Evolutionary conservation across 2,797 vertebrate genomes (phyloP), one percentile per base, ranked within the genome.

Genomic region (Monodelphis domestica): DNA sequence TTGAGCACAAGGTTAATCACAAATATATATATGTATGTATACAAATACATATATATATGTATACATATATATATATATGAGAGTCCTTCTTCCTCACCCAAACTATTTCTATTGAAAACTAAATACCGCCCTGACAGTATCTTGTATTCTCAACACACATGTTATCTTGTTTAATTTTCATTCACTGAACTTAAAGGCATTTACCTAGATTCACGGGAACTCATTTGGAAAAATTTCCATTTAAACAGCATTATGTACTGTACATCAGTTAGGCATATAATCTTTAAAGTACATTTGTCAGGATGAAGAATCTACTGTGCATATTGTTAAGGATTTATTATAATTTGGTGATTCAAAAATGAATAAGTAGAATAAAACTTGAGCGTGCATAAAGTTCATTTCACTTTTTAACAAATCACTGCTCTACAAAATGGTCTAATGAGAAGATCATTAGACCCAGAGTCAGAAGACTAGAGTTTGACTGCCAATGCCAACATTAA

Each of bases 101-200:
- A 33, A 12, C 59, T 52, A 21, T 38, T 17, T 4, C 28, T 12
- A 70, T 26, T 29, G 24, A 17, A 59, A 93, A n/a, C n/a, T n/a
- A n/a, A n/a, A n/a, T n/a, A n/a, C n/a, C n/a, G n/a, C n/a, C 2
- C 28, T 50, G 14, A 28, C 11, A 56, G 29, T 30, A 26, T 51
- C 5, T 38, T 54, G 11, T 0, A 12, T 0, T 14, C 15, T 53
- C 51, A 3, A 29, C 26, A 53, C 14, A 53, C 33, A n/a, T 53
- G 21, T 0, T 12, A 21, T n/a, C 30, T 4, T 52, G 50, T 89
- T 88, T 26, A 5, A 29, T 90, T 12, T 12, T 52, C 53, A 5
- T 11, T 84, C 87, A 89, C 59, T 94, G 6, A 53, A 87, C 50
- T 14, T 90, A 78, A 91, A 95, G 95, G 90, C 0, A 93, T 28